Base-by-base conservation (phyloP, 2,113 vertebrate species). In the Acrocephalus arundinaceus region DNA sequence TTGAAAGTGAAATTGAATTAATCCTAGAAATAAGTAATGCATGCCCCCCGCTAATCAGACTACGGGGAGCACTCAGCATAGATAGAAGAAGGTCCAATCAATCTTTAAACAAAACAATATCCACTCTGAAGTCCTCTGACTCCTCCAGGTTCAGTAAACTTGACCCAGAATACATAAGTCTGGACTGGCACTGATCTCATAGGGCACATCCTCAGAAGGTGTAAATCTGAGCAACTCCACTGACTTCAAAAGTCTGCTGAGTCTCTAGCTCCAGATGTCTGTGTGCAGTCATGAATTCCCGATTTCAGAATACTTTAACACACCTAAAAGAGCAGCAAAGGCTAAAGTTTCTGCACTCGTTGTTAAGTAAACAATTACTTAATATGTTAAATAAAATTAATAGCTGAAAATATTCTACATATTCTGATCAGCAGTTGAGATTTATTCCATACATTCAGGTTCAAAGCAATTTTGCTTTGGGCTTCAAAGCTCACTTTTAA, bases 401-500 rank as follows among this genome's bases (percentile, higher is more conserved):
- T 43, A 85, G 63, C 48, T 59, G 51, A 73, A 93, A 88, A 63
- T 71, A 93, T 67, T 89, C 55, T 76, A 48, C 43, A 83, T 71
- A 87, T 74, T 94, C 76, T 81, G 73, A 92, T 89, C 80, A 89
- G 80, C 45, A 89, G 27, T 46, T 59, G 43, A 93, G 68, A 94
- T 77, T 94, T 77, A 78, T 57, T 41, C 58, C 51, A 35, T 82
- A 63, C 24, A 51, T 67, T 90, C 43, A 78, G 33, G 73, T 92
- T 90, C 92, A 93, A 95, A 94, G 85, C n/a, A 86, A 78, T 93
- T 95, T 90, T 90, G 68, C 68, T 92, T 72, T 86, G 92, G 79
- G 85, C 73, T 90, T 94, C 73, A 81, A 92, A 95, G 70, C 28
- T 90, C 49, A 37, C 94, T 95, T 95, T 95, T 61, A 96, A 96